Conservation (phyloP, 2,888 invertebrate species). For the Drosophila nigricruria region DNA sequence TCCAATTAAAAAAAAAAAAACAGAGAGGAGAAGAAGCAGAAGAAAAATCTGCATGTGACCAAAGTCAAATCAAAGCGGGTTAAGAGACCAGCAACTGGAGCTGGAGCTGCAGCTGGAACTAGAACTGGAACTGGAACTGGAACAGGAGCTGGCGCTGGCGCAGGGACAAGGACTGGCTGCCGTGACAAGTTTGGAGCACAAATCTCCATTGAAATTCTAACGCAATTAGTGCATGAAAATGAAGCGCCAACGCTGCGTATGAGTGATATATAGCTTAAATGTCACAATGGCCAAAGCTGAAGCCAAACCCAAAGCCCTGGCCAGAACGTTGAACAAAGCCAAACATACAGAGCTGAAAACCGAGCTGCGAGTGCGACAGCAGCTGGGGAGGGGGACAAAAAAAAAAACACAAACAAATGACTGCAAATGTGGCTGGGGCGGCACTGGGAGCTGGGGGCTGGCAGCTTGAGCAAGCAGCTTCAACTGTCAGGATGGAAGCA, state of each 20-base stretch:
- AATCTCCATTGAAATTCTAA: constrained; percentile 73
- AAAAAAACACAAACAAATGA: constrained; percentile 28
- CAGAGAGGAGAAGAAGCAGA: not conserved
- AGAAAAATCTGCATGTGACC: constrained; percentile 68
- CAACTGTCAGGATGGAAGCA: constrained; percentile 22
- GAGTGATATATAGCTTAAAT: constrained; percentile 78
- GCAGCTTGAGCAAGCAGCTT: constrained; percentile 2
- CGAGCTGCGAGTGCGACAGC: constrained; percentile 34
- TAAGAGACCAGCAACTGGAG: constrained; percentile 17
- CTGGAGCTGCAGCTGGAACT: not conserved
- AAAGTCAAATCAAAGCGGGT: constrained; percentile 70
- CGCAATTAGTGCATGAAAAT: constrained; percentile 80
- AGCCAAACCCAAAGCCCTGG: constrained; percentile 33
- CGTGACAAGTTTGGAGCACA: constrained; percentile 3
- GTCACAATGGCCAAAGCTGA: constrained; percentile 51
- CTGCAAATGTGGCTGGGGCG: constrained; percentile 16
- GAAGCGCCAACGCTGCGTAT: constrained; percentile 76
- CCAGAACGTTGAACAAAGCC: constrained; percentile 33
- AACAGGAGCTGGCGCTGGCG: not conserved
- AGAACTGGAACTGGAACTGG: too few relatives aligned
- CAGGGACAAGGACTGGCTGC: not conserved
- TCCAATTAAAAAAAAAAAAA: constrained; percentile 63
- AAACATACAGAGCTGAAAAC: constrained; percentile 57
- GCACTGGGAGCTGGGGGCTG: too few relatives aligned
- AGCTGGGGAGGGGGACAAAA: constrained; percentile 3